A percentile compares a stretch with the other conserved stretches of the same genome.
These are phyloP conservation scores for Oxygymnocypris stewartii DNA, from an alignment of 2,113 vertebrate genomes.

Conservation along the genomic window DNA sequence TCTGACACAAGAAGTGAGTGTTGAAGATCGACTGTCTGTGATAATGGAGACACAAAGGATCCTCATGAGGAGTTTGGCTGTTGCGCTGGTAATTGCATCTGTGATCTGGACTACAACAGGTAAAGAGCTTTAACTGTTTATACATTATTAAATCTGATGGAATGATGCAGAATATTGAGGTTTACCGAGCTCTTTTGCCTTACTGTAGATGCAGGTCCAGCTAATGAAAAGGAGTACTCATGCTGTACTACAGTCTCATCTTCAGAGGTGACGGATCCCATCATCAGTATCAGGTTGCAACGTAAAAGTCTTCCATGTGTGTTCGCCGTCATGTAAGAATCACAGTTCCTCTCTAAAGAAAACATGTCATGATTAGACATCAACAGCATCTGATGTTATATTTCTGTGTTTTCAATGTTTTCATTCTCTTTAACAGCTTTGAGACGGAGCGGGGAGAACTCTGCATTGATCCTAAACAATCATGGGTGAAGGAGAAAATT, in stretches of 20 bases:
- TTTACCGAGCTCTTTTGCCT: too few relatives aligned
- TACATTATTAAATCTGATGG: background rate
- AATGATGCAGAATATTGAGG: background rate
- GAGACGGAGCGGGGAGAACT: background rate
- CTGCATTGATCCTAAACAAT: background rate
- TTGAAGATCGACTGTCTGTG: background rate
- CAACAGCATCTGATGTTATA: background rate
- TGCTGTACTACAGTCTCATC: constrained; percentile 31
- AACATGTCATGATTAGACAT: too few relatives aligned
- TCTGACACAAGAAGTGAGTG: background rate
- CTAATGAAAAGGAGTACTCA: too few relatives aligned
- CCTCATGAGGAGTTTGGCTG: constrained; percentile 25
- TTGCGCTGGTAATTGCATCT: background rate
- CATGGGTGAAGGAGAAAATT: constrained; percentile 5
- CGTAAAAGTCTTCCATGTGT: background rate
- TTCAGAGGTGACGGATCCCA: background rate
- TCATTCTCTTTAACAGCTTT: constrained; percentile 15
- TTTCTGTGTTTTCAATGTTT: background rate
- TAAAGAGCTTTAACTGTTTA: background rate
- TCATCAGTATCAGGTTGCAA: background rate
- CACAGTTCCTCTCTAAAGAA: too few relatives aligned
- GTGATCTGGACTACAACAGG: constrained; percentile 40
- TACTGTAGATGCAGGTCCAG: too few relatives aligned
- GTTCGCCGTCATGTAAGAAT: too few relatives aligned
- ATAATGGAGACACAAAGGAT: background rate